Percentiles rank a stretch among this genome's conserved stretches.
phyloP scores from a whole-genome alignment of 2,113 vertebrate species.

The Oncorhynchus masou region DNA sequence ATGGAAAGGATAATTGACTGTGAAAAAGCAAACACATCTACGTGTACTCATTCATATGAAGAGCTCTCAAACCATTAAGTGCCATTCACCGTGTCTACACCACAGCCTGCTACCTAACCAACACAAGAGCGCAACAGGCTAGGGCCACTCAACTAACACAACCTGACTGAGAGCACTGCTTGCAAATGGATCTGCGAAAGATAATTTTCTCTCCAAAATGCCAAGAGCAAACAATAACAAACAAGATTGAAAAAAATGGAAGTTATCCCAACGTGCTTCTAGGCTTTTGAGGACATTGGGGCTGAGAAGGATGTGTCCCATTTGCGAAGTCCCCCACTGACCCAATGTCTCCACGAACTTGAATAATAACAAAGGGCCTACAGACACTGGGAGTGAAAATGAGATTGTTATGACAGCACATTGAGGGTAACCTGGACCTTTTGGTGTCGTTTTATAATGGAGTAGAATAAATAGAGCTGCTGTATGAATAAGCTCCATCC shows the following conservation, averaged over 20 bases:
- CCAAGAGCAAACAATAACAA: constrained; percentile 58
- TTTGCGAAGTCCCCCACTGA: neutral
- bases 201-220: constrained; percentile 55
- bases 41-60: neutral
- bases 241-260: constrained; percentile 66
- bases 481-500: too few species aligned
- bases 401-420: neutral
- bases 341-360: neutral
- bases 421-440: neutral
- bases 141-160: constrained; percentile 1
- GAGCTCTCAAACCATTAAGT: neutral
- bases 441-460: neutral
- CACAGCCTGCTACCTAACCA: neutral
- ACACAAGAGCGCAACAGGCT: neutral
- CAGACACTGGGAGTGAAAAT: neutral
- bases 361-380: neutral
- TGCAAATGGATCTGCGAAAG: constrained; percentile 34
- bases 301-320: neutral
- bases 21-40: neutral
- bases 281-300: neutral
- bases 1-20: too few species aligned
- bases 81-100: neutral
- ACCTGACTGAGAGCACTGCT: constrained; percentile 39
- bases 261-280: constrained; percentile 40
- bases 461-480: neutral